Evolutionary conservation across 2,888 invertebrate genomes (phyloP), one percentile per base, ranked within the genome.

Genomic region (Drosophila meridionalis): DNA sequence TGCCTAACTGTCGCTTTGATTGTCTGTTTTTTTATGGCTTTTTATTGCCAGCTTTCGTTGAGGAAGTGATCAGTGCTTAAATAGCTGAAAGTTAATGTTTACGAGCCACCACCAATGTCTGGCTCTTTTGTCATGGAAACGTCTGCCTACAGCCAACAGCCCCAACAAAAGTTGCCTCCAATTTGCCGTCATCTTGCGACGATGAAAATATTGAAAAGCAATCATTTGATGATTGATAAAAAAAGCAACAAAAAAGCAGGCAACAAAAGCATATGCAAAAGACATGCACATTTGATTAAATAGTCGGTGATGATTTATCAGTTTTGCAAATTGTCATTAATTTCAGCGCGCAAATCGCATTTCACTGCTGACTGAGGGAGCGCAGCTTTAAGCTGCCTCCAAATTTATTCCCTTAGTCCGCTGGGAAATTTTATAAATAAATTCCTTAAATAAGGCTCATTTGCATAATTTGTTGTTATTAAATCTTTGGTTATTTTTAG

Each of bases 191-290:
- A 76, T 85, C 73, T 73, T 80, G 65, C 63, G 59, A 50, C 69
- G 52, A 68, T 60, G 70, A 73, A 89, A 84, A 74, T 82, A 87
- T 84, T 74, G 89, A 76, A 71, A 78, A 55, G 50, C 65, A 78
- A 80, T 84, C 69, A 87, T 78, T 73, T 75, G 52, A 69, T 83
- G 83, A 89, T 89, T 85, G 82, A 70, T 83, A 87, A 69, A n/a
- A 83, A 64, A 36, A 11, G 9, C 9, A 32, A 30, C 3, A 20
- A 43, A n/a, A 43, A n/a, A 4, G 9, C n/a, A 58, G 52, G 48
- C 36, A 58, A 47, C 14, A 26, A 42, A 38, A 34, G 11, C 11
- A 56, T 50, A 40, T 43, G 14, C 45, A 61, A 70, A 32, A 55
- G 32, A 65, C 73, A 62, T 52, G 66, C 47, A 60, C 50, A 50